Evolutionary conservation across 2,113 vertebrate genomes (phyloP), one percentile per base, ranked within the genome.

Genomic region (Heliornis fulica): DNA sequence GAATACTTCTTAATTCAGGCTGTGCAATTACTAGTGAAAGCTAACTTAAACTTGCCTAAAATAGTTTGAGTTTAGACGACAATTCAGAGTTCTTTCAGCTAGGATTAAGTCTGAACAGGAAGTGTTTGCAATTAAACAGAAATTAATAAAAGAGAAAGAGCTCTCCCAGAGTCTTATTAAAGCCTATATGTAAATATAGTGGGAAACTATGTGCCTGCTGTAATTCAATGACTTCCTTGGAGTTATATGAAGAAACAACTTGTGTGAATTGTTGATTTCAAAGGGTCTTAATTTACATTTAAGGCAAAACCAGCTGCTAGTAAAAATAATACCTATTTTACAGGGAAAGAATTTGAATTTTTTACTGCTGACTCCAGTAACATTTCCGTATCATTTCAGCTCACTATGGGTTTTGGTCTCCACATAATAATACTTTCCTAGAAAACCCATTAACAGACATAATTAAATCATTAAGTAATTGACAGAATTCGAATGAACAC

Each of bases 381-480:
- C 0, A 56, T 57, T 90, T 89, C 45, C 57, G 21, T 34, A 61
- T 43, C 5, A 63, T 86, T 96, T 90, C 53, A 78, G 7, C 8
- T 71, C 19, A 45, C 9, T 38, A 38, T 59, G 18, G 6, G 26
- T 63, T 90, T 38, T 77, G 59, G 11, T 51, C 21, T 88, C 54
- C 15, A 64, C 18, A 21, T 60, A 86, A 54, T 41, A 75, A 26
- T 38, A 60, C 8, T 70, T 86, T 85, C 53, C 40, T 78, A 87
- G 66, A 93, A 95, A 85, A 87, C 70, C 36, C 15, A 61, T 71
- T 87, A 70, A 69, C 45, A 77, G 50, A 16, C 3, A 9, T 87
- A 80, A 91, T 94, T 93, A 90, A 93, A 90, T 93, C 48, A 83
- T 41, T 69, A 66, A 69, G 15, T 85, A 83, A 76, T 88, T 94